Evolutionary conservation across 1,140 invertebrate genomes (phyloP).

Genomic region (Sarcophaga bullata): DNA sequence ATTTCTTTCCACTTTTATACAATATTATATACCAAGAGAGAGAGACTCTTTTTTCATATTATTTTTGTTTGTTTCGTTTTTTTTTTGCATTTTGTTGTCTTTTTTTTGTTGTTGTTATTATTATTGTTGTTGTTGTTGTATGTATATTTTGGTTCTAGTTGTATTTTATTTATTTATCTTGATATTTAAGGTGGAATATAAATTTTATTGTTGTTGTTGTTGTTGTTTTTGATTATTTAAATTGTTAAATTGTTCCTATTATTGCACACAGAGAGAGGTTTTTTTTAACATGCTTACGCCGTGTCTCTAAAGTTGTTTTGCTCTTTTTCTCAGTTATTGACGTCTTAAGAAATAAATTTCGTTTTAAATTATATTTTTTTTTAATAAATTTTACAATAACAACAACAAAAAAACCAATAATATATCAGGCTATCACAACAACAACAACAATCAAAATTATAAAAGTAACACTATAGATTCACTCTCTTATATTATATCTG

Average conservation of each 20-base stretch:
- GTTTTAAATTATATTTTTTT: no score
- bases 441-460: not conserved
- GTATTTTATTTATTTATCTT: slow-evolving; percentile 35
- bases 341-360: no score
- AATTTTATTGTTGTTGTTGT: not conserved
- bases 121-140: slow-evolving; percentile 1
- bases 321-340: not conserved
- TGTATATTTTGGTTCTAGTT: slow-evolving; percentile 31
- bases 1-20: slow-evolving; percentile 25
- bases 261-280: no score
- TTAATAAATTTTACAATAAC: no score
- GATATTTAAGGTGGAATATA: slow-evolving; percentile 9
- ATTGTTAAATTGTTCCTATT: not conserved
- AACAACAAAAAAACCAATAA: no score
- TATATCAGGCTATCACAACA: not conserved
- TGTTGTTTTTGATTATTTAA: not conserved
- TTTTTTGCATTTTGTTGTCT: slow-evolving; percentile 18
- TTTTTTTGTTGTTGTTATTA: slow-evolving; percentile 15
- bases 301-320: not conserved
- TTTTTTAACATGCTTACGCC: no score
- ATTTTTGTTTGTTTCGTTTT: not conserved
- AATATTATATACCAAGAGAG: not conserved
- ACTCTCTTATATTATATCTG: no score
- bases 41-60: no score
- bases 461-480: not conserved